Base-by-base conservation (phyloP, 2,888 invertebrate species). In the Chymomyza fuscimana region DNA sequence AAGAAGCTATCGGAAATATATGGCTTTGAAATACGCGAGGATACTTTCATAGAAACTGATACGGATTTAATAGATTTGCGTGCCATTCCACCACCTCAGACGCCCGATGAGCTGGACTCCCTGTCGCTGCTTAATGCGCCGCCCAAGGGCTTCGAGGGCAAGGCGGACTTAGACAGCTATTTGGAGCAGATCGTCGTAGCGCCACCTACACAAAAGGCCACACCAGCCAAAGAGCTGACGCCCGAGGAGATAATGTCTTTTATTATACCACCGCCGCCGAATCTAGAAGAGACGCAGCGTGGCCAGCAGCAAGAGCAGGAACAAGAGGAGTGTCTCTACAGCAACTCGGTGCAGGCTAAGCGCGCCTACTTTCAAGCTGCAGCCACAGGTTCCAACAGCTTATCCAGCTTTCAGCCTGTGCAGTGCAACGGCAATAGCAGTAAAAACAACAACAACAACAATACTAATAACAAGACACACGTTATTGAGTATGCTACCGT, bases 1-100 rank as follows among this genome's bases (percentile, higher is more conserved):
- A 90, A 91, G 32, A 92, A 92, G 72, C 77, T 92, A 0, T 91
- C 92, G 0, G 91, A 92, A 77, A 90, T 92, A 50, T 92, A 92
- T 69, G 92, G 92, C 12, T 92, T 92, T 70, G 92, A 92, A 77
- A 90, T 92, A 72, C 87, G 91, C 60, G 92, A 91, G 71, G 92
- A 92, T 61, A 91, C 92, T 51, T 90, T 92, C 71, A 92, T 92
- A 84, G 93, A 95, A 88, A 93, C 95, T 85, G 97, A 97, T 91
- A 96, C 96, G 56, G 97, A 97, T 93, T 95, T 97, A 88, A 97
- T 97, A 91, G 97, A 97, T 92, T 93, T 97, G 91, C 97, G 97
- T 67, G 93, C 96, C 89, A 94, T 97, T 90, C 97, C 97, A 74
- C 97, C 97, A 25, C 97, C 97, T 0, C 95, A 95, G 89, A 96